Conservation (phyloP, 2,113 vertebrate genomes). For the Phyllostomus discolor region DNA sequence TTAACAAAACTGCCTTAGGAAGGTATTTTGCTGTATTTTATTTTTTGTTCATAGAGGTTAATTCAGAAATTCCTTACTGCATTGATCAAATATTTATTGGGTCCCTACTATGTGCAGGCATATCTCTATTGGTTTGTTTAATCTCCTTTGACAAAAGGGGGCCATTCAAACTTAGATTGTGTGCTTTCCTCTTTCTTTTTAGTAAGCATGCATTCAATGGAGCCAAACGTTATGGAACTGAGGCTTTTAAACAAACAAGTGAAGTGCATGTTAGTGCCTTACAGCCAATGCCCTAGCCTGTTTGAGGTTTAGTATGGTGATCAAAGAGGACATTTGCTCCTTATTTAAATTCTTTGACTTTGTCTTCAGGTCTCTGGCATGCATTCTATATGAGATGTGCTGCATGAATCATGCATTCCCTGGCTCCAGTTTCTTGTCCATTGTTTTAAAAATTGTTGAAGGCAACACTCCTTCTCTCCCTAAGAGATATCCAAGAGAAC, state of each 20-base stretch:
- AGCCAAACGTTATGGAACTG: not conserved
- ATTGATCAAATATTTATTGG: not conserved
- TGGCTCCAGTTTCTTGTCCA: slow-evolving; percentile 86
- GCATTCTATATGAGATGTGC: slow-evolving; percentile 91
- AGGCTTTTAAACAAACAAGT: not conserved
- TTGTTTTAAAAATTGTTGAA: slow-evolving; percentile 88
- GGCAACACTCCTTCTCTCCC: slow-evolving; percentile 85
- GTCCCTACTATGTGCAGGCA: not conserved
- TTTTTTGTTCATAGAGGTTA: slow-evolving; percentile 1
- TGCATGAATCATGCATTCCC: slow-evolving; percentile 87
- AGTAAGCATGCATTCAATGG: not conserved
- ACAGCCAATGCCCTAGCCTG: not conserved
- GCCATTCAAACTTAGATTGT: not conserved
- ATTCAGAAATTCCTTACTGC: not conserved
- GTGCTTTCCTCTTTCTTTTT: not conserved
- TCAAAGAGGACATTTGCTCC: not conserved
- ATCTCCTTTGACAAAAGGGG: not conserved
- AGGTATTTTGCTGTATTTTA: not conserved
- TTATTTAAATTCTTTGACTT: slow-evolving; percentile 31
- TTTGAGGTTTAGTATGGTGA: not conserved
- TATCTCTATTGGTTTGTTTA: not conserved
- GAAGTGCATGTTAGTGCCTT: not conserved
- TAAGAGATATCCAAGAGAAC: slow-evolving; percentile 76
- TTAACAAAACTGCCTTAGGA: not conserved
- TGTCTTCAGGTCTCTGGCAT: slow-evolving; percentile 87